These are phyloP conservation scores for Pyrgus malvae DNA, from an alignment of 2,888 invertebrate species.

Conservation along the genomic window DNA sequence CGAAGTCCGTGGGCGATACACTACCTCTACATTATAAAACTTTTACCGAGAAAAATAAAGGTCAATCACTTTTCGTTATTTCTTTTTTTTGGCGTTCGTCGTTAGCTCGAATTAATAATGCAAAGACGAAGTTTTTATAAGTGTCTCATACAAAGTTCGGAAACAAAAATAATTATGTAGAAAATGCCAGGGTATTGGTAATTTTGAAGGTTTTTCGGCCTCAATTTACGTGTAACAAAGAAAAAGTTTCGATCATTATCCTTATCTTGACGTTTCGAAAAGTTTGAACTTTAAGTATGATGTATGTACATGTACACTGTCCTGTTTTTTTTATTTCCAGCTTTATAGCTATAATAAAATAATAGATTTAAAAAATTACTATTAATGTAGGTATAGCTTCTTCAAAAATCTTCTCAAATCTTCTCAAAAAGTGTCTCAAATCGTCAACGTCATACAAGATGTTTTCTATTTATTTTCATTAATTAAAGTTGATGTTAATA, in stretches of 20 bases:
- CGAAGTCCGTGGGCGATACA: slow-evolving; percentile 3
- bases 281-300: not conserved
- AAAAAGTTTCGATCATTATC: slow-evolving; percentile 12
- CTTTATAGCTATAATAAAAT: no score
- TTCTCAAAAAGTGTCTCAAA: no score
- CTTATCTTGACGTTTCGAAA: not conserved
- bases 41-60: slow-evolving; percentile 18
- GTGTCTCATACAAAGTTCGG: slow-evolving; percentile 9
- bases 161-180: slow-evolving; percentile 23
- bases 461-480: no score
- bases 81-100: slow-evolving; percentile 11
- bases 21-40: slow-evolving; percentile 7
- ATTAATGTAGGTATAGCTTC: no score
- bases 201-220: slow-evolving; percentile 7
- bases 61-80: slow-evolving; percentile 19
- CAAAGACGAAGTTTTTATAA: slow-evolving; percentile 16
- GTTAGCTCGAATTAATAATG: slow-evolving; percentile 16
- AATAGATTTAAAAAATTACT: no score
- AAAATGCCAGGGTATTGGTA: slow-evolving; percentile 14
- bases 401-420: no score
- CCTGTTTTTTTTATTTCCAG: not conserved
- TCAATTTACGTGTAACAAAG: not conserved
- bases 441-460: no score
- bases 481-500: no score
- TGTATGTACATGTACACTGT: not conserved